Base-by-base conservation (phyloP, 2,113 vertebrate species). In the Nothoprocta perdicaria region DNA sequence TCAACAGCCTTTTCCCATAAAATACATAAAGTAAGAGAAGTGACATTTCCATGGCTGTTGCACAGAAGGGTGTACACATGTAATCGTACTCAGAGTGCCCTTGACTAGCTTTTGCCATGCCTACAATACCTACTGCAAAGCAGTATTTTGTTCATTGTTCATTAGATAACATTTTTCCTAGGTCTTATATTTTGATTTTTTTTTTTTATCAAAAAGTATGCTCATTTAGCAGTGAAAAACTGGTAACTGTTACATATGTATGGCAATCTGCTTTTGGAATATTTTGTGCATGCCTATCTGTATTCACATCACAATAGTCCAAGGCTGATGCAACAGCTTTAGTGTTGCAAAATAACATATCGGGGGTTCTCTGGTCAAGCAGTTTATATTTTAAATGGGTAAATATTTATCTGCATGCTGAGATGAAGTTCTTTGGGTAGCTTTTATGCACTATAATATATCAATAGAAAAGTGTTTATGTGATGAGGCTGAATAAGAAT, bases 331-430 rank as follows among this genome's bases (percentile, higher is more conserved):
- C 72, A 71, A 75, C 55, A 68, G 29, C 66, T 80, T 89, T 46
- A 14, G 14, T 74, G 19, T 35, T 80, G 53, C 27, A 83, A 81
- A 89, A n/a, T 50, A 58, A 19, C 53, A 15, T 1, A 2, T 74
- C 67, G 81, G 53, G 53, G 66, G n/a, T 80, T 58, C 95, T 95
- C 58, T 90, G 29, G 29, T 90, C 41, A 76, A 75, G 53, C 78
- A 48, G 45, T 86, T 79, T 87, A 13, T 90, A 22, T 80, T 94
- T 90, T 83, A 80, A 90, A 69, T 60, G 72, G 53, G 40, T 90
- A 85, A 90, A 80, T 89, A 88, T 89, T 85, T 90, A 57, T 72
- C 40, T 84, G 2, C 21, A 12, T 74, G 29, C 86, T 86, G 53
- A 43, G 31, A 52, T 65, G 26, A 60, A 91, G 24, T 62, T 76